phyloP scores from a whole-genome alignment of 2,888 invertebrate species.

The Drosophila anomelani region DNA sequence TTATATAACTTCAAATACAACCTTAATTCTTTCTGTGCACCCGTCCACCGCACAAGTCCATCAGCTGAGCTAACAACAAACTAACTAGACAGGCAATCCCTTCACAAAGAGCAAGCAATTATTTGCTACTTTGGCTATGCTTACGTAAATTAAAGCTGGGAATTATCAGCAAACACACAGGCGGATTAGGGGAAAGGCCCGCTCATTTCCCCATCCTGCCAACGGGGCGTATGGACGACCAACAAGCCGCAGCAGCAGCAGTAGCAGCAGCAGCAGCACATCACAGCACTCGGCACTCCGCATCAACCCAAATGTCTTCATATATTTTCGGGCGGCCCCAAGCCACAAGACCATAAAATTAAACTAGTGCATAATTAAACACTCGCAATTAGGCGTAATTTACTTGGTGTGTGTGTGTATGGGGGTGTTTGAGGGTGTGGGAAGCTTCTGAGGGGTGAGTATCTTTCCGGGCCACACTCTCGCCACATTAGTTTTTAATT shows the following conservation, averaged over 20 bases:
- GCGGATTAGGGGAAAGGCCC: constrained; percentile 33
- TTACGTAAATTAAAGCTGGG: constrained; percentile 75
- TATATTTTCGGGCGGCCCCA: constrained; percentile 42
- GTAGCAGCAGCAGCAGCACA: constrained; percentile 5
- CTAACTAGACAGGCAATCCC: constrained; percentile 57
- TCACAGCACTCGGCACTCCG: constrained; percentile 15
- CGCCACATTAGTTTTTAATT: constrained; percentile 83
- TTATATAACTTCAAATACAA: background rate
- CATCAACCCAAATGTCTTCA: constrained; percentile 36
- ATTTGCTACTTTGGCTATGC: constrained; percentile 73
- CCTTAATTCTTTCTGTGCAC: background rate
- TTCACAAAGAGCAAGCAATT: constrained; percentile 72
- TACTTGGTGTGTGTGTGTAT: constrained; percentile 60
- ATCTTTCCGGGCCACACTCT: constrained; percentile 69
- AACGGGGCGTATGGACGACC: constrained; percentile 6
- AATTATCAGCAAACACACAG: constrained; percentile 53
- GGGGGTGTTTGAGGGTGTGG: constrained; percentile 20
- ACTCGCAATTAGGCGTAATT: constrained; percentile 83
- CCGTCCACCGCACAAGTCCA: constrained; percentile 20
- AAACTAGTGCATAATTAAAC: constrained; percentile 83
- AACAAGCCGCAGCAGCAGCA: constrained; percentile 5
- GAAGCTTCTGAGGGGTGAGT: constrained; percentile 8
- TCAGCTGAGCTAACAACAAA: constrained; percentile 42
- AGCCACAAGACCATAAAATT: constrained; percentile 80
- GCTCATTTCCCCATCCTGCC: constrained; percentile 23